Base-by-base conservation (phyloP, 1,140 invertebrate genomes). In the Belonocnema kinseyi region DNA sequence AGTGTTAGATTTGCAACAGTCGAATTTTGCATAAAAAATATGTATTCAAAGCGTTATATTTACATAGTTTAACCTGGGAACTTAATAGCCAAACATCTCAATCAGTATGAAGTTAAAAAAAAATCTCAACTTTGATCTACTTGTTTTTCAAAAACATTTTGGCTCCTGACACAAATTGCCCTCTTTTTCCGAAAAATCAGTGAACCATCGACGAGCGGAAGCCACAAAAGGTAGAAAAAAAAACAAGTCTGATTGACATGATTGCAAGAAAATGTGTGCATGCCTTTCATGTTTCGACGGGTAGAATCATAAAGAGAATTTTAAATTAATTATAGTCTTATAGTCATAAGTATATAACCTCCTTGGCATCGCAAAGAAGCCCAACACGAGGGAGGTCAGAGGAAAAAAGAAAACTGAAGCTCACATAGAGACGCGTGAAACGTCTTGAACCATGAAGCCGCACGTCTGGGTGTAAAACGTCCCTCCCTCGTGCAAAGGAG, bases 261-360 rank as follows among this genome's bases (percentile, higher is more conserved):
- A 12, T 26, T 66, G 5, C 58, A 33, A 26, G 3, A 33, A 33
- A 33, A 33, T 33, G 26, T 33, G 3, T 33, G 2, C 26, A 33
- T 33, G 26, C 26, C 26, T 66, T 16, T 26, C 40, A 40, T 66
- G 33, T 16, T 21, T 12, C 26, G 16, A 66, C 58, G 26, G 40
- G 58, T 66, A 66, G 26, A 66, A 66, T 66, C 58, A 66, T 5
- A 66, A 66, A 66, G 61, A 66, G 26, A 66, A 66, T 66, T 66
- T 8, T 11, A 46, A 46, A 46, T 46, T 46, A 46, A 6, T 46
- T 33, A 33, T 33, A 33, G 26, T 33, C 26, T 33, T 33, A 33
- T 33, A 33, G 26, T 5, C 26, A 46, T 46, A 46, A 46, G 40
- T 46, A 46, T 11, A 66, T 66, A 40, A 66, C 26, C 40, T 66